Conservation (phyloP, 1,140 invertebrate genomes). For the Stegodyphus dumicola region DNA sequence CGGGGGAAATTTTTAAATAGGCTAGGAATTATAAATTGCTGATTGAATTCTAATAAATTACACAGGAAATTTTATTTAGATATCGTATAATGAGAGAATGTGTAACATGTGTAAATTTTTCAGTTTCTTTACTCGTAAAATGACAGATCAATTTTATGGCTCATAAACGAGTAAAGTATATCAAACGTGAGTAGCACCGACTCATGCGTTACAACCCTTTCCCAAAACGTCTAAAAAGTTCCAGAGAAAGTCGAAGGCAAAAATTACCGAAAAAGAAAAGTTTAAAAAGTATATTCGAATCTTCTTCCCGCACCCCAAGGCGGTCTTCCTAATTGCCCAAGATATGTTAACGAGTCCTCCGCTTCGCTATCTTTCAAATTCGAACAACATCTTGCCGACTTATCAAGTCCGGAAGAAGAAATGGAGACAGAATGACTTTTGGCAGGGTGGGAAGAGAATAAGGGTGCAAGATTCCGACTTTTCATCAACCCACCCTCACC, state of each 20-base stretch:
- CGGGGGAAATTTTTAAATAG: no score
- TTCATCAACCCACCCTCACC: background rate
- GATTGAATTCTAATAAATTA: no score
- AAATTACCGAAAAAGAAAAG: conserved; percentile 20
- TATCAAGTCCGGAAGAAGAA: conserved; percentile 45
- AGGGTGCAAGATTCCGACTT: conserved; percentile 29
- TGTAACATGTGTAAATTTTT: no score
- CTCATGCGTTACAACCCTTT: no score
- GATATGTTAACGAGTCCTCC: conserved; percentile 52
- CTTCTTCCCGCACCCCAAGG: conserved; percentile 15
- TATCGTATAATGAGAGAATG: no score
- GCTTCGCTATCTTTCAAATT: conserved; percentile 4
- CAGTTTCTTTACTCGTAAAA: no score
- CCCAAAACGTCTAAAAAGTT: no score
- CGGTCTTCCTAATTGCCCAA: conserved; percentile 51
- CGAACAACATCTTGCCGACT: conserved; percentile 48
- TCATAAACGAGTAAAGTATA: no score
- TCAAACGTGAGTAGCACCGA: no score
- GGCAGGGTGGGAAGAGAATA: conserved; percentile 13
- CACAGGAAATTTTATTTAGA: no score
- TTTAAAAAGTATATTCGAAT: conserved; percentile 42
- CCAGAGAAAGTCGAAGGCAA: background rate
- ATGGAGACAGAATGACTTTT: conserved; percentile 31
- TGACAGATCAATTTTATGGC: no score
- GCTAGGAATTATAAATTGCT: no score